phyloP scores from a whole-genome alignment of 1,140 invertebrate species.

The Anoplophora glabripennis region DNA sequence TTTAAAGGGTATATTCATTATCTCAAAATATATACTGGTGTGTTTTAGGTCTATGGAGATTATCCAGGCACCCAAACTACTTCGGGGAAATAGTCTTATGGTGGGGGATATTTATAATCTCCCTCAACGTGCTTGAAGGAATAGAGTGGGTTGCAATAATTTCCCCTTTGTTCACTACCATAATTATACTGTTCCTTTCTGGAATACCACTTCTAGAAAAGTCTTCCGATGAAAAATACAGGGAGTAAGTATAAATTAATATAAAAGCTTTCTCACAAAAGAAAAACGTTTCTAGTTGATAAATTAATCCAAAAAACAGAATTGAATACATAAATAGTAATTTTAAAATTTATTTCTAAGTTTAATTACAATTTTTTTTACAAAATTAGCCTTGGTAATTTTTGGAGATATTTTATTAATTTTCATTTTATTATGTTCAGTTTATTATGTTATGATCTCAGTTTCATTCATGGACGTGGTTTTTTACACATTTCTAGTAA shows the following conservation, averaged over 20 bases:
- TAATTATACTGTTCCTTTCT: slow-evolving; percentile 85
- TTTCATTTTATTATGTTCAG: too few relatives aligned
- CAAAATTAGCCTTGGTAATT: too few relatives aligned
- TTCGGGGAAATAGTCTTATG: slow-evolving; percentile 92
- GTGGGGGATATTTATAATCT: slow-evolving; percentile 92
- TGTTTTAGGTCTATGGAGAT: slow-evolving; percentile 75
- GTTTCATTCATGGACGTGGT: too few relatives aligned
- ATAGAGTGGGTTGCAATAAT: slow-evolving; percentile 79
- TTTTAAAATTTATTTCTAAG: too few relatives aligned
- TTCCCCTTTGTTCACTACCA: slow-evolving; percentile 83
- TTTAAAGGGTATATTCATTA: too few relatives aligned
- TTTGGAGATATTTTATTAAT: too few relatives aligned
- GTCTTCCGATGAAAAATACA: slow-evolving; percentile 81
- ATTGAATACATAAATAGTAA: too few relatives aligned
- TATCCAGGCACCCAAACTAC: slow-evolving; percentile 92
- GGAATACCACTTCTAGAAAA: slow-evolving; percentile 83
- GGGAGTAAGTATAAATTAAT: slow-evolving; percentile 65
- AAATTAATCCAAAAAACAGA: not conserved
- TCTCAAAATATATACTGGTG: not conserved
- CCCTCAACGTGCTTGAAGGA: slow-evolving; percentile 78
- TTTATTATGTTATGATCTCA: too few relatives aligned
- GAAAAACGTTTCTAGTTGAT: slow-evolving; percentile 1
- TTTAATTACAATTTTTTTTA: too few relatives aligned
- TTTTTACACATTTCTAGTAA: too few relatives aligned
- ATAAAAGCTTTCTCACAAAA: too few relatives aligned